Evolutionary conservation across 2,888 invertebrate genomes (phyloP), one percentile per base, ranked within the genome.

Genomic region (Agrochola macilenta): DNA sequence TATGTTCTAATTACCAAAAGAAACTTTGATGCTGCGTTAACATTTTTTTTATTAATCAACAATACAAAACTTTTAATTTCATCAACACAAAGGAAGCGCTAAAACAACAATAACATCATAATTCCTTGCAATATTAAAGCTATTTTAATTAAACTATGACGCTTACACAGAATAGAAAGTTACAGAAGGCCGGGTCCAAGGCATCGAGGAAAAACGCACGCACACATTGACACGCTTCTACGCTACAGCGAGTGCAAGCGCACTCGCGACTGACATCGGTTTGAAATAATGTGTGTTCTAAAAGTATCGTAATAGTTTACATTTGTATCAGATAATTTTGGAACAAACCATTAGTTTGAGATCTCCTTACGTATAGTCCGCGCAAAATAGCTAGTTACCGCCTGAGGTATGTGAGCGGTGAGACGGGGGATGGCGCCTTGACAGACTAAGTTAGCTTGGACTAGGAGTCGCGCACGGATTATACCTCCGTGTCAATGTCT

Each of bases 121-220:
- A 81, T 81, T 61, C 72, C 46, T 12, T 69, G 54, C 66, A 74
- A 69, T 66, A 79, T 84, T 58, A 60, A 72, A 69, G 60, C 46
- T 5, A n/a, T 76, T 82, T 84, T 84, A 82, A 86, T 79, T 79
- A 84, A 86, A 79, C 49, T 35, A 63, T 57, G 54, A 30, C 17
- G 14, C 14, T 63, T 14, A 63, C 35, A 78, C 8, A 57, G 7
- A 70, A 14, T 20, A 77, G 7, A 46, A 35, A 23, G 0, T 14
- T n/a, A 30, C 70, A 77, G 70, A 78, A 78, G 77, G 46, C n/a
- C 4, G 0, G 0, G 3, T 76, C 5, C 2, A 14, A 8, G 23
- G 46, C 20, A n/a, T n/a, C 9, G 11, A 69, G 23, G 23, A 17
- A 54, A n/a, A 52, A 68, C 5, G 14, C 9, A 23, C 30, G 4